phyloP scores from a whole-genome alignment of 2,797 vertebrate species.

The Silurus lanzhouensis region DNA sequence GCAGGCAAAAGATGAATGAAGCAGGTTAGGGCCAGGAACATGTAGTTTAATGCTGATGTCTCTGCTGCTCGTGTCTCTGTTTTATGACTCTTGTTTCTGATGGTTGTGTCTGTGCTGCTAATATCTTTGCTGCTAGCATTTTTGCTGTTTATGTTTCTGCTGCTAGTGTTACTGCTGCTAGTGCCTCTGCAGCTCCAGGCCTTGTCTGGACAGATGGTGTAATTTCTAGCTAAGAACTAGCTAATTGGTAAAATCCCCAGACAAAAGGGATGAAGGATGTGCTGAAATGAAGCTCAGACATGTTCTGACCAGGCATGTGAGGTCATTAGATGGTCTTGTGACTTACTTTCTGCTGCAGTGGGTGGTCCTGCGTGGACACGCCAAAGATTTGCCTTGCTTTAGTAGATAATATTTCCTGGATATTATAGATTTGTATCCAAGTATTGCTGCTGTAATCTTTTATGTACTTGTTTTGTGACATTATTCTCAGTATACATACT shows the following conservation, averaged over 20 bases:
- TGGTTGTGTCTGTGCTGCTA: not conserved
- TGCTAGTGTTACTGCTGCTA: conserved; percentile 32
- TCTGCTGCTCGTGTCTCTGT: not conserved
- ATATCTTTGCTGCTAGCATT: no score
- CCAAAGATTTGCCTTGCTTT: not conserved
- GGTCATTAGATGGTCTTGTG: not conserved
- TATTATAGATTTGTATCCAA: not conserved
- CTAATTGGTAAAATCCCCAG: conserved; percentile 10
- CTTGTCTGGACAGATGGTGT: not conserved
- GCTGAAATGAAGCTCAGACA: not conserved
- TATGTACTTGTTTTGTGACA: not conserved
- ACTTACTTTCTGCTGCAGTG: not conserved
- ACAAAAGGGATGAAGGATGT: not conserved
- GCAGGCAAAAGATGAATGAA: conserved; percentile 54
- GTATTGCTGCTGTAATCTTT: not conserved
- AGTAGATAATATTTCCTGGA: not conserved
- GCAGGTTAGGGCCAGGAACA: conserved; percentile 76
- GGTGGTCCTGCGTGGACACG: not conserved
- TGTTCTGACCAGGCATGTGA: not conserved
- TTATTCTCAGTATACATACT: not conserved
- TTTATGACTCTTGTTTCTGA: not conserved
- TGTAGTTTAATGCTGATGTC: conserved; percentile 37
- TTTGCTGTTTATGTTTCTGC: conserved; percentile 29
- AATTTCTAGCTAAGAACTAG: conserved; percentile 13
- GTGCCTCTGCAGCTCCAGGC: conserved; percentile 38